Conservation (phyloP, 2,113 vertebrate genomes). For the Microtus ochrogaster region DNA sequence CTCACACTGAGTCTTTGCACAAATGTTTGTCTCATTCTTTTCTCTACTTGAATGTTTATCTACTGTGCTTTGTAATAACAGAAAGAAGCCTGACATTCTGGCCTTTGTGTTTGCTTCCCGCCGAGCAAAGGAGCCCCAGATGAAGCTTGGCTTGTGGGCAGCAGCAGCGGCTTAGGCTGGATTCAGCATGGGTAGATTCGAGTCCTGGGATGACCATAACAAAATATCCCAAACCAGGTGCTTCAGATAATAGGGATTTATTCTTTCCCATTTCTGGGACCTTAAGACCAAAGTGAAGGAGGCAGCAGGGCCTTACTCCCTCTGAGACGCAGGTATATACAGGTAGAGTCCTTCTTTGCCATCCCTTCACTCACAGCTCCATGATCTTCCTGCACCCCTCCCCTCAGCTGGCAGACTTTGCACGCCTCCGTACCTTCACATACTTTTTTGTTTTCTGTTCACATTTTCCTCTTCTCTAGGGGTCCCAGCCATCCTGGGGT, state of each 20-base stretch:
- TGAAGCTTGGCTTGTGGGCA: neutral
- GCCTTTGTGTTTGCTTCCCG: neutral
- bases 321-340: neutral
- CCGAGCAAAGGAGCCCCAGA: neutral
- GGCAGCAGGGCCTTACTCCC: too few species aligned
- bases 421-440: neutral
- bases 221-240: neutral
- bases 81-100: neutral
- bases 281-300: neutral
- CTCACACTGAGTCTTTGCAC: neutral
- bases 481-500: neutral
- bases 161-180: neutral
- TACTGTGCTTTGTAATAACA: neutral
- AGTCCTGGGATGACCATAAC: neutral
- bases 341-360: neutral
- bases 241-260: neutral
- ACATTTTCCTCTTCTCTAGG: conserved; percentile 1
- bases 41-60: neutral
- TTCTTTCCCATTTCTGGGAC: neutral
- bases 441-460: neutral
- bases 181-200: neutral
- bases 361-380: too few species aligned
- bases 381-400: neutral
- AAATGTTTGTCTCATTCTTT: conserved; percentile 6
- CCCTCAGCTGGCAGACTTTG: neutral